These are phyloP conservation scores for Drosophila yakuba DNA, from an alignment of 1,140 invertebrate genomes.

Conservation along the genomic window DNA sequence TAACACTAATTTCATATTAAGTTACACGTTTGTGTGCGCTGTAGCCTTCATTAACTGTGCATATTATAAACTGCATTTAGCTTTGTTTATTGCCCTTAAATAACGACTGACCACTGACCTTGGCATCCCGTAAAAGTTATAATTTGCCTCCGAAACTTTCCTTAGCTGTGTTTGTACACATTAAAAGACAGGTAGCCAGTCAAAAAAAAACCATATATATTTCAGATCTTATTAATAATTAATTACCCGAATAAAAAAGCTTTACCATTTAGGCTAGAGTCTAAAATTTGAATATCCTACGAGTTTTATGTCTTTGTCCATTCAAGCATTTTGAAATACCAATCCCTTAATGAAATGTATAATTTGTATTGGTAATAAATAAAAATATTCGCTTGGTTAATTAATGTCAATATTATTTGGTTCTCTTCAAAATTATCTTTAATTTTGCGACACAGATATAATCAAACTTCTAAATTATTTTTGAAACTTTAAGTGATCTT, in stretches of 20 bases:
- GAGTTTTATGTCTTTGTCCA: background rate
- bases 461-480: background rate
- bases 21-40: slow-evolving; percentile 10
- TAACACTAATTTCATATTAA: slow-evolving; percentile 35
- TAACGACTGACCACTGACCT: slow-evolving; percentile 40
- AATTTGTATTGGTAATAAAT: slow-evolving; percentile 11
- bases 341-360: slow-evolving; percentile 11
- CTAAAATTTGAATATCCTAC: too few relatives aligned
- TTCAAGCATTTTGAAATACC: background rate
- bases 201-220: background rate
- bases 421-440: background rate
- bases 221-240: background rate
- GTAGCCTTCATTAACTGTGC: slow-evolving; percentile 35
- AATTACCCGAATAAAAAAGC: too few relatives aligned
- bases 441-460: background rate
- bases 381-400: slow-evolving; percentile 9
- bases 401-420: background rate
- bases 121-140: slow-evolving; percentile 13
- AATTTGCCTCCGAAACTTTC: slow-evolving; percentile 9
- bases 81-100: slow-evolving; percentile 47
- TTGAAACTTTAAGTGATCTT: too few relatives aligned
- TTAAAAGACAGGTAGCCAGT: background rate
- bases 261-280: too few relatives aligned
- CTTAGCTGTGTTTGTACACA: background rate
- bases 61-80: slow-evolving; percentile 32